Evolutionary conservation across 2,113 vertebrate genomes (phyloP).

Genomic region (Alaudala cheleensis): DNA sequence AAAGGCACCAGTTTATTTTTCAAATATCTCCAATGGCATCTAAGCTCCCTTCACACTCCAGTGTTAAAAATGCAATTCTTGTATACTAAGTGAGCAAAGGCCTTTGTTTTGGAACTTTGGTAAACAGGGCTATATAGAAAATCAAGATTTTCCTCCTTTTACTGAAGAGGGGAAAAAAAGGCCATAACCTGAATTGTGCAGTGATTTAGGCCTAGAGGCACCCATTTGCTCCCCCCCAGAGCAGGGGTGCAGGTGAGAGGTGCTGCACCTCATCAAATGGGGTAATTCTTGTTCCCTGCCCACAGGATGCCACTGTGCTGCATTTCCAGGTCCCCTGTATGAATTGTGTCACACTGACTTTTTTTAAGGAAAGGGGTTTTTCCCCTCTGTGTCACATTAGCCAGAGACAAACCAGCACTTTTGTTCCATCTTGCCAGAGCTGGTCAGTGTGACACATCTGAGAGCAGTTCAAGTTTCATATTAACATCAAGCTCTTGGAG

Average conservation of each 20-base stretch:
- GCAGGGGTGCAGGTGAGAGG: background rate
- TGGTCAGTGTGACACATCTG: background rate
- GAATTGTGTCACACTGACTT: background rate
- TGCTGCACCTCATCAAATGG: background rate
- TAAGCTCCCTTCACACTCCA: background rate
- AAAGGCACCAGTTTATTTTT: conserved; percentile 42
- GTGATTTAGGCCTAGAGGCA: background rate
- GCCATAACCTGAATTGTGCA: background rate
- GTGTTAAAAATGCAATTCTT: background rate
- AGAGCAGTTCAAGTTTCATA: background rate
- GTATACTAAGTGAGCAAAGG: background rate
- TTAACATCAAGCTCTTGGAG: background rate
- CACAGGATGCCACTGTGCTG: background rate
- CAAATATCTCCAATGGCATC: background rate
- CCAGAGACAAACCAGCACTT: background rate
- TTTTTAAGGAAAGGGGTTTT: background rate
- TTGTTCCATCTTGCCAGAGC: background rate
- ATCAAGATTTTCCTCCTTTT: background rate
- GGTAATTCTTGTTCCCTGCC: background rate
- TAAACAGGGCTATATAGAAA: background rate
- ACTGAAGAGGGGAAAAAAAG: background rate
- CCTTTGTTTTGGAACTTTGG: conserved; percentile 12
- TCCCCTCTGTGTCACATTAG: background rate
- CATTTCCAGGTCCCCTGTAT: background rate
- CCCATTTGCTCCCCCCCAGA: accelerated